Base-by-base conservation (phyloP, 1,140 invertebrate genomes). In the Brachionus rotundiformis region DNA sequence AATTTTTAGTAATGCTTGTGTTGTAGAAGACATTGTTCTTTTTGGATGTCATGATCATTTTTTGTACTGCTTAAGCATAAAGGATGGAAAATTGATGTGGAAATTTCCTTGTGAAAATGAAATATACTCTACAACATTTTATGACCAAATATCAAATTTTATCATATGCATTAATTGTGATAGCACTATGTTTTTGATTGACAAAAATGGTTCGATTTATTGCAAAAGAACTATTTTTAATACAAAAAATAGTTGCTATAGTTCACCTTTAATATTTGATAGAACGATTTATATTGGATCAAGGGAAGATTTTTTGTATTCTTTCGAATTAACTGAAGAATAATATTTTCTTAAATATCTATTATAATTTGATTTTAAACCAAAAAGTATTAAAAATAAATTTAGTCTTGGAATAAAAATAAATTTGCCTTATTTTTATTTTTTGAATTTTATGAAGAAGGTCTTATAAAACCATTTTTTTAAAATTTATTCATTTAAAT, bases 81-180 rank as follows among this genome's bases (percentile, higher is more conserved):
- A 19, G 31, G 85, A 84, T 44, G 86, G 85, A n/a, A 19, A 83
- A 29, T 65, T 85, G 5, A 8, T 85, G n/a, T 90, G 89, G 89
- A 86, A 84, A 82, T 81, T 73, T 19, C 29, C 82, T 59, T 59
- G 85, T 31, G 85, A 88, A 47, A 90, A 89, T 10, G 85, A 90
- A 77, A 89, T 92, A 33, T 91, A 91, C 82, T 89, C 92, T 3
- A 91, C 91, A 25, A 91, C 92, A 4, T 89, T 88, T 87, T 65
- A 84, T 68, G 29, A 44, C 27, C n/a, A 54, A 3, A 5, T 7
- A n/a, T 0, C 16, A 44, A 7, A 36, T 19, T 36, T 81, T 5
- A 23, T 81, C 2, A 29, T 81, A 2, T 54, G 44, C 16, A 31
- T 63, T 44, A 47, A 47, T 31, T 49, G 27, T 19, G 31, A 65